Evolutionary conservation across 2,113 vertebrate species (phyloP).

Genomic region (Amphiprion percula): DNA sequence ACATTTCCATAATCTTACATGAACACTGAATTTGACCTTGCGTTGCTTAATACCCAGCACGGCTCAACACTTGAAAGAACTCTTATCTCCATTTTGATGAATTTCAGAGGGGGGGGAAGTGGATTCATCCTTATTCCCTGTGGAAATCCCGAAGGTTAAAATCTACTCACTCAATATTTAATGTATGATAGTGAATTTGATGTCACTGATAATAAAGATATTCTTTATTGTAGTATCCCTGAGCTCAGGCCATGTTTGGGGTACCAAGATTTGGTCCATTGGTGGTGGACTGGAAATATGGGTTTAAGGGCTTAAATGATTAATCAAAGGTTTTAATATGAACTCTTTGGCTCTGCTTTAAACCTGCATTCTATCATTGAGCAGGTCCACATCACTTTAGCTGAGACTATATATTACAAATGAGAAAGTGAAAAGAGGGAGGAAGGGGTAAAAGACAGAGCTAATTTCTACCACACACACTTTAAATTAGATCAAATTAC

Average conservation of each 20-base stretch:
- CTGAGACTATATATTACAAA: background rate
- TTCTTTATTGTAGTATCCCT: constrained; percentile 31
- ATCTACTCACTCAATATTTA: constrained; percentile 73
- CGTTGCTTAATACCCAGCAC: constrained; percentile 76
- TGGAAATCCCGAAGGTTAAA: constrained; percentile 75
- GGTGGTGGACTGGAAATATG: background rate
- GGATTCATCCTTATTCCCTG: constrained; percentile 64
- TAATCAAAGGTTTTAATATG: constrained; percentile 16
- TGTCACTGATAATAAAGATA: constrained; percentile 58
- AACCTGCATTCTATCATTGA: constrained; percentile 1
- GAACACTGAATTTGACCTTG: constrained; percentile 76
- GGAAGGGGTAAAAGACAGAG: background rate
- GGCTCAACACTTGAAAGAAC: constrained; percentile 77
- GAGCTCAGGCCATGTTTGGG: constrained; percentile 12
- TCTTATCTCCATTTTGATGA: constrained; percentile 79
- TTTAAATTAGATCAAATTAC: too few relatives aligned
- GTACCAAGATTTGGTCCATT: background rate
- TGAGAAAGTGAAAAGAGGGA: background rate
- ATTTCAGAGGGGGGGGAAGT: constrained; percentile 70
- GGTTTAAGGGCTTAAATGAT: constrained; percentile 20
- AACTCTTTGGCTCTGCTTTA: constrained; percentile 24
- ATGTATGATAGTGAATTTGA: constrained; percentile 70
- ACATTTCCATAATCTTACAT: constrained; percentile 82
- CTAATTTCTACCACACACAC: too few relatives aligned
- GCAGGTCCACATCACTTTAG: background rate